Evolutionary conservation across 2,888 invertebrate species (phyloP).

Genomic region (Unio delphinus): DNA sequence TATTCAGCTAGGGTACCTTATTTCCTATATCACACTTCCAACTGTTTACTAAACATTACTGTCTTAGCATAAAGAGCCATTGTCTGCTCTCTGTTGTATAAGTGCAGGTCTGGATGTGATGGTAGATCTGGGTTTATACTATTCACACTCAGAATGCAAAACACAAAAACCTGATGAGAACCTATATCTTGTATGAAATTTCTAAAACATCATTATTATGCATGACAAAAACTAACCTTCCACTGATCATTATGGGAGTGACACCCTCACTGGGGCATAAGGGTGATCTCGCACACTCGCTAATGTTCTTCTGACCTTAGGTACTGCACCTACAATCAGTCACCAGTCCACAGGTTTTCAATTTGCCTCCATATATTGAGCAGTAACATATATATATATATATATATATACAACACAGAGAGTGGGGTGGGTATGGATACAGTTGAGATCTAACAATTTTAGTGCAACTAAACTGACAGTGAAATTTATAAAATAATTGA

Average conservation of each 20-base stretch:
- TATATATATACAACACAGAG: no score
- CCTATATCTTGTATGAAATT: conserved; percentile 9
- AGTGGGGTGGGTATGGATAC: no score
- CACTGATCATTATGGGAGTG: conserved; percentile 50
- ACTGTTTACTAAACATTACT: no score
- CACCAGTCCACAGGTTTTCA: conserved; percentile 29
- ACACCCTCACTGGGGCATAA: conserved; percentile 92
- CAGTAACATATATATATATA: no score
- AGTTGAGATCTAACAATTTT: no score
- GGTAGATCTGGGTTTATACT: not conserved
- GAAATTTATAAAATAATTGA: no score
- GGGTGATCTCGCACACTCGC: conserved; percentile 93
- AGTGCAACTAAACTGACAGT: no score
- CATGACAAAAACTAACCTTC: conserved; percentile 47
- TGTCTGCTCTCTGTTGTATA: no score
- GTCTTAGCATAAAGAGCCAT: no score
- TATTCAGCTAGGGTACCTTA: no score
- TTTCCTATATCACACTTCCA: no score
- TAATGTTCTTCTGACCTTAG: conserved; percentile 86
- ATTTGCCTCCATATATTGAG: not conserved
- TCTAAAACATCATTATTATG: conserved; percentile 18
- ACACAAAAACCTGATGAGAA: not conserved
- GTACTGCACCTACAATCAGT: conserved; percentile 84
- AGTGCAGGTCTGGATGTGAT: not conserved
- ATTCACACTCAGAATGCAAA: no score